A percentile compares a stretch with the other conserved stretches of the same genome.
Evolutionary conservation across 2,888 invertebrate species (phyloP).

Genomic region (Cheilosia vernalis): DNA sequence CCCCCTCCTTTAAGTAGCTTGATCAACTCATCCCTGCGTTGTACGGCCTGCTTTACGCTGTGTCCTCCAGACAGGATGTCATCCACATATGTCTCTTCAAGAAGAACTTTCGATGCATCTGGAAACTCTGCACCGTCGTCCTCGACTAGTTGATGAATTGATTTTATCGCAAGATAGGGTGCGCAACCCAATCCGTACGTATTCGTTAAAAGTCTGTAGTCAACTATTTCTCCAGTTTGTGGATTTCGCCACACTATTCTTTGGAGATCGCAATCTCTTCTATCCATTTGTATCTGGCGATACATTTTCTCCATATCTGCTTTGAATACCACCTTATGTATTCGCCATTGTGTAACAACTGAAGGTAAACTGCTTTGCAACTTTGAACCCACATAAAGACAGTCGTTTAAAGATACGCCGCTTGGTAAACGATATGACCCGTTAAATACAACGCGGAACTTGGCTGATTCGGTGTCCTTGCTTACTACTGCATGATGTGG

Average conservation of each 20-base stretch:
- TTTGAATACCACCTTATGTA: conserved; percentile 20
- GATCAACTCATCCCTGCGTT: too few species aligned
- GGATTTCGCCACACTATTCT: conserved; percentile 15
- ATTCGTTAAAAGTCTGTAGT: neutral
- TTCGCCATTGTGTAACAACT: conserved; percentile 9
- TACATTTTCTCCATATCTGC: conserved; percentile 17
- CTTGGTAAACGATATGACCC: neutral
- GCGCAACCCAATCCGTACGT: conserved; percentile 11
- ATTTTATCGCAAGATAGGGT: neutral
- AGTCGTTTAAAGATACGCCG: conserved; percentile 16
- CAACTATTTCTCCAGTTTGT: neutral
- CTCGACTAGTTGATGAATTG: too few species aligned
- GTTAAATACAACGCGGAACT: conserved; percentile 5
- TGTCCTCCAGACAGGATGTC: too few species aligned
- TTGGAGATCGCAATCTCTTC: conserved; percentile 10
- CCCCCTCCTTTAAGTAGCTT: too few species aligned
- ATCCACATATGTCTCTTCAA: too few species aligned
- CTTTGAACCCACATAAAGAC: conserved; percentile 11
- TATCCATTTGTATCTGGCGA: conserved; percentile 9
- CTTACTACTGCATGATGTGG: conserved; percentile 16
- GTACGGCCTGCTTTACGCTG: too few species aligned
- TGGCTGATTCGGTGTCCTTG: conserved; percentile 10
- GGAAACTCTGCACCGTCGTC: too few species aligned
- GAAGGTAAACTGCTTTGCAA: conserved; percentile 18
- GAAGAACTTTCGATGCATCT: too few species aligned